Conservation (phyloP, 64 coral and sea anemone species). For the Montipora cactus region DNA sequence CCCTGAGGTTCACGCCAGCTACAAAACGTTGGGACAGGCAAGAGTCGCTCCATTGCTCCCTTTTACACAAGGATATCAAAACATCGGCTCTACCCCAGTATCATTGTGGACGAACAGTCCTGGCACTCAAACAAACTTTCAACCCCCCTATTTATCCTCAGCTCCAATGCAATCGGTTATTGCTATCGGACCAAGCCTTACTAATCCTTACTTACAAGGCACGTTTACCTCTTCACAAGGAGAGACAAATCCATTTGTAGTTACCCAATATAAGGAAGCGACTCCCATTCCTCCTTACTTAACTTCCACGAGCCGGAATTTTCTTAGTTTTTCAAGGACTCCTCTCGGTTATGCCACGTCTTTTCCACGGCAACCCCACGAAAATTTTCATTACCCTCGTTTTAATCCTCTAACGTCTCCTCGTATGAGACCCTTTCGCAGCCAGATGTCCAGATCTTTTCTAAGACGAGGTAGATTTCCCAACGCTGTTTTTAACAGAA, state of each 20-base stretch:
- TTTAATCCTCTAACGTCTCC: not conserved
- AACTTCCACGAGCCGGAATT: not conserved
- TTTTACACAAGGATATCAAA: not conserved
- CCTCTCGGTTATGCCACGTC: not conserved
- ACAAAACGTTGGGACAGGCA: not conserved
- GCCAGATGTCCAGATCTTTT: not conserved
- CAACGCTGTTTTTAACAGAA: conserved; percentile 18
- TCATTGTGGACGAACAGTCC: not conserved
- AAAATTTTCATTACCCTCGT: conserved; percentile 3
- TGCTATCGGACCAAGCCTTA: not conserved
- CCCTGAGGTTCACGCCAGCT: not conserved
- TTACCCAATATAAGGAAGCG: not conserved
- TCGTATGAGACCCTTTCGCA: not conserved
- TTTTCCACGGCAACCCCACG: not conserved
- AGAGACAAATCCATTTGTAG: conserved; percentile 18
- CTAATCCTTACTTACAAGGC: not conserved
- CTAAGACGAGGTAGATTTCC: not conserved
- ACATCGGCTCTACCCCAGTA: not conserved
- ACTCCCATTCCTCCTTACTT: not conserved
- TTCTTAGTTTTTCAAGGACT: not conserved
- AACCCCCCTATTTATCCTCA: not conserved
- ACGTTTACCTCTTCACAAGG: not conserved
- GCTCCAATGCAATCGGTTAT: not conserved
- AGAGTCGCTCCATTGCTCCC: not conserved
- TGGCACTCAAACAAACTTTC: not conserved